A percentile compares a stretch with the other conserved stretches of the same genome.
Conservation (phyloP, 2,113 vertebrate genomes). For the Amblyornis subalaris region DNA sequence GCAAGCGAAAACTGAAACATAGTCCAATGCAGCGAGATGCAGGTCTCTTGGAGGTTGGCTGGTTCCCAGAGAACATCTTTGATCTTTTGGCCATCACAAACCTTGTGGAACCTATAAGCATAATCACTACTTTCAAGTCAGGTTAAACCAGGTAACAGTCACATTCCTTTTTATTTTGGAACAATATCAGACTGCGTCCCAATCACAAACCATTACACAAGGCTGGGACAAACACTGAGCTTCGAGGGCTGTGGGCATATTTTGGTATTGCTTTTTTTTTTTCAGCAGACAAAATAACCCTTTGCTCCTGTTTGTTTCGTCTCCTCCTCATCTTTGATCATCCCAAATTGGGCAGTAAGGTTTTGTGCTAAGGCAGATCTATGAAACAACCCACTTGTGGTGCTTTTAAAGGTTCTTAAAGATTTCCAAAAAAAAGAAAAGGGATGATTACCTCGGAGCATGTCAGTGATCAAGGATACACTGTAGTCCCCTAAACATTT, state of each 20-base stretch:
- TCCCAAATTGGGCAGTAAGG: not conserved
- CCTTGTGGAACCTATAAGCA: not conserved
- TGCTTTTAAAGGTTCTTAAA: not conserved
- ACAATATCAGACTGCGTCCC: not conserved
- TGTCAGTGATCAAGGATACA: not conserved
- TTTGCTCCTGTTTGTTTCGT: not conserved
- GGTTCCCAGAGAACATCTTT: not conserved
- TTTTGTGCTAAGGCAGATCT: not conserved
- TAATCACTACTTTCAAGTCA: not conserved
- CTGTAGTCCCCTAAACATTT: not conserved
- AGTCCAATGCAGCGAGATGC: not conserved
- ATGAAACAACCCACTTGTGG: not conserved
- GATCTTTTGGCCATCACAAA: not conserved
- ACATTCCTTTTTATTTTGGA: not conserved
- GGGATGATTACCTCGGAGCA: rapidly evolving
- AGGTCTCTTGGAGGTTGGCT: not conserved
- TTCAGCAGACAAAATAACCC: not conserved
- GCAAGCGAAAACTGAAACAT: not conserved
- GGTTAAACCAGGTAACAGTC: not conserved
- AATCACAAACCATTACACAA: not conserved
- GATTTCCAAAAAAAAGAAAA: not conserved
- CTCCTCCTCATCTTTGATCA: not conserved
- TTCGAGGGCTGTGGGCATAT: not conserved
- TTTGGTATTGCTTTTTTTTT: not conserved
- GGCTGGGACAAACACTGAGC: not conserved